These are phyloP conservation scores for Tetrao urogallus DNA, from an alignment of 2,113 vertebrate species.

Conservation along the genomic window DNA sequence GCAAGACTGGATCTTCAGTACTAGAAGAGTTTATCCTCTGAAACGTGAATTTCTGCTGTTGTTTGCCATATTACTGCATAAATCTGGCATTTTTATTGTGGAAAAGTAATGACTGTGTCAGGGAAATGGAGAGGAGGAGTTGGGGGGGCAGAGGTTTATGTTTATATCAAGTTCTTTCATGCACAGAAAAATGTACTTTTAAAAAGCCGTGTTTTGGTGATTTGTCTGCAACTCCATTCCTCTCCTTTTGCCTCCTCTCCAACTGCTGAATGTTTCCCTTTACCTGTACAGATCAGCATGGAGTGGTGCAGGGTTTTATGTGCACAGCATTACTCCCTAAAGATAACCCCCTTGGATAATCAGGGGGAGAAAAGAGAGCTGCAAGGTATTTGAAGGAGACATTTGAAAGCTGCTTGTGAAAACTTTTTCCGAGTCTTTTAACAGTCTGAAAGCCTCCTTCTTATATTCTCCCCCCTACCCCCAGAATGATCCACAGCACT, in stretches of 20 bases:
- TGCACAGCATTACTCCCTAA: background rate
- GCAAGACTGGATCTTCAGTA: background rate
- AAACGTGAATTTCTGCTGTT: background rate
- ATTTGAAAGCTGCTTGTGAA: background rate
- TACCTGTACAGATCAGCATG: background rate
- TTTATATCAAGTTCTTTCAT: background rate
- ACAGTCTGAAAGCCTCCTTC: background rate
- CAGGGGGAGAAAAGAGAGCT: accelerated
- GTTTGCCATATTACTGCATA: background rate
- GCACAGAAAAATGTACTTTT: background rate
- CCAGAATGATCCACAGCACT: background rate
- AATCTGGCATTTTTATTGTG: background rate
- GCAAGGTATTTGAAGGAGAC: background rate
- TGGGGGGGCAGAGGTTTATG: background rate
- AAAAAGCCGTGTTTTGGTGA: background rate
- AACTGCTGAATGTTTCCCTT: background rate
- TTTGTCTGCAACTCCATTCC: background rate
- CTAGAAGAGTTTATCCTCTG: background rate
- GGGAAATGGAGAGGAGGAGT: background rate
- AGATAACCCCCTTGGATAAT: background rate
- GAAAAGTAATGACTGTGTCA: background rate
- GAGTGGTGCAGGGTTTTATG: background rate
- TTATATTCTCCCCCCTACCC: background rate
- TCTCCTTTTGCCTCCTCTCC: background rate
- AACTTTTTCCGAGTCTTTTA: background rate